Evolutionary conservation across 1,140 invertebrate species (phyloP).

Genomic region (Micrasema longulum): DNA sequence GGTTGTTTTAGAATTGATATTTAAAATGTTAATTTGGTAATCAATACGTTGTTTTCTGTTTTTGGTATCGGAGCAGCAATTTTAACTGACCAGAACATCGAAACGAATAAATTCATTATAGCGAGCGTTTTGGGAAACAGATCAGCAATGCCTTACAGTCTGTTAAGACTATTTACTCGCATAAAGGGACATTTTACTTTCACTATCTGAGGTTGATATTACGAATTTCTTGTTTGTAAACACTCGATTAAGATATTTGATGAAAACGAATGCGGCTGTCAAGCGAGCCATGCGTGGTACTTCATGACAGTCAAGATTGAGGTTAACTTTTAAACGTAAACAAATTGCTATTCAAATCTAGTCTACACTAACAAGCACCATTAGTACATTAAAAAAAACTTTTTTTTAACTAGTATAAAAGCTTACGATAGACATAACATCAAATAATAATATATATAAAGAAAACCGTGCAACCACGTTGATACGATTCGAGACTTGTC

Average conservation of each 20-base stretch:
- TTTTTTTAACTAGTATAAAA: too few species aligned
- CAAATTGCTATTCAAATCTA: too few species aligned
- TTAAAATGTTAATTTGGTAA: too few species aligned
- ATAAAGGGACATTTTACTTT: background rate
- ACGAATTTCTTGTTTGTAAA: too few species aligned
- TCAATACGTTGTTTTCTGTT: slow-evolving; percentile 22
- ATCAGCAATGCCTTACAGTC: slow-evolving; percentile 26
- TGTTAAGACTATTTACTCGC: slow-evolving; percentile 37
- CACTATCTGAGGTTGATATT: too few species aligned
- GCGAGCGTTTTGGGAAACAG: slow-evolving; percentile 28
- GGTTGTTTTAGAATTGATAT: too few species aligned
- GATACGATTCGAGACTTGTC: slow-evolving; percentile 49
- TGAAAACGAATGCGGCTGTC: too few species aligned
- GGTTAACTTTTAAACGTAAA: slow-evolving; percentile 28
- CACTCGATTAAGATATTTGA: too few species aligned
- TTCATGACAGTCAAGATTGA: slow-evolving; percentile 38
- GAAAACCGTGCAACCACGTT: slow-evolving; percentile 27
- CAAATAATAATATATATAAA: too few species aligned
- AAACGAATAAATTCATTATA: slow-evolving; percentile 30
- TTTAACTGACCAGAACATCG: slow-evolving; percentile 15
- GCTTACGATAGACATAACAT: too few species aligned
- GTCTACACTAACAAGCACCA: too few species aligned
- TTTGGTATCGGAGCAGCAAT: slow-evolving; percentile 30
- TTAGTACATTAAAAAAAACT: too few species aligned
- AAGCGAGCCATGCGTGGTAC: slow-evolving; percentile 9